Percentiles rank a stretch among this genome's conserved stretches.
phyloP scores from a whole-genome alignment of 2,888 invertebrate species.

The Drosophila lutescens region DNA sequence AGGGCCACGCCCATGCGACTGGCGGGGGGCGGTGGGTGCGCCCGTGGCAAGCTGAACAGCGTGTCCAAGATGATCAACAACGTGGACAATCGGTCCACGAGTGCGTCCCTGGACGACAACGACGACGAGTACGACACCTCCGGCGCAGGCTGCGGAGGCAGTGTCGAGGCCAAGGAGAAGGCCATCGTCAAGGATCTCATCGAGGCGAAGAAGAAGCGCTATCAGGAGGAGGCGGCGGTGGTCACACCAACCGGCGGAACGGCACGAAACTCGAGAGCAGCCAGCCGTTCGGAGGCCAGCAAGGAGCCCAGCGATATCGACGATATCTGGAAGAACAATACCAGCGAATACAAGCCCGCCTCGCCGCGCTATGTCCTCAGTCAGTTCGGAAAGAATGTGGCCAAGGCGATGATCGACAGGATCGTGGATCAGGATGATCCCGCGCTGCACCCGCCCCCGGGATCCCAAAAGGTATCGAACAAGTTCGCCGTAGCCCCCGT shows the following conservation, averaged over 20 bases:
- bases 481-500: conserved; percentile 67
- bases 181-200: conserved; percentile 51
- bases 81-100: conserved; percentile 76
- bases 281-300: conserved; percentile 25
- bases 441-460: not conserved
- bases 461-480: conserved; percentile 58
- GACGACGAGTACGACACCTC: conserved; percentile 68
- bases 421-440: conserved; percentile 46
- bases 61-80: conserved; percentile 75
- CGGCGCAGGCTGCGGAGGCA: conserved; percentile 30
- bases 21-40: conserved; percentile 34
- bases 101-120: conserved; percentile 80
- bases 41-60: conserved; percentile 51
- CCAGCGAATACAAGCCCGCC: conserved; percentile 71
- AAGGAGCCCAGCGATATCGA: conserved; percentile 66
- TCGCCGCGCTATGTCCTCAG: conserved; percentile 72
- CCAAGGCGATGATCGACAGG: conserved; percentile 58
- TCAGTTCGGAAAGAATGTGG: conserved; percentile 67
- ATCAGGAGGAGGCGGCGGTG: conserved; percentile 18
- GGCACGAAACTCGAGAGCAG: conserved; percentile 21
- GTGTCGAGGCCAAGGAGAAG: conserved; percentile 39
- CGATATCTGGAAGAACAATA: conserved; percentile 75
- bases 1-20: conserved; percentile 47
- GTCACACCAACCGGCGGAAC: not conserved
- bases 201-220: conserved; percentile 51